A percentile compares a stretch with the other conserved stretches of the same genome.
Conservation (phyloP, 2,888 invertebrate species). For the Osedax frankpressi region DNA sequence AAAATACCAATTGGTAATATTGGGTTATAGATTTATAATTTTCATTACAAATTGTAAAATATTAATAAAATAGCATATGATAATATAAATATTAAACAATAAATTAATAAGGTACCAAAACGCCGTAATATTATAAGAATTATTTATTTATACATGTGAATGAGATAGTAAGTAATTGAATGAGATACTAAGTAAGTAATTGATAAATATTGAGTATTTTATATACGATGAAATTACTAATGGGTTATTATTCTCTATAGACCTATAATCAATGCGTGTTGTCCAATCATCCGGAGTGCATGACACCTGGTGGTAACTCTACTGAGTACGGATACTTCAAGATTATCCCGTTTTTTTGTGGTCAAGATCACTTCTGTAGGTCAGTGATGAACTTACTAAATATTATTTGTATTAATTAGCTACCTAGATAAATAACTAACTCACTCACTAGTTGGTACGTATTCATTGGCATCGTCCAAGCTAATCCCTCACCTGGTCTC, state of each 20-base stretch:
- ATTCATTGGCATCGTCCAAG: not conserved
- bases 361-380: conserved; percentile 16
- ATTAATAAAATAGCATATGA: too few relatives aligned
- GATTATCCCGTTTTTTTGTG: conserved; percentile 24
- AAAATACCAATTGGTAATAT: too few relatives aligned
- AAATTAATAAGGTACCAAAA: too few relatives aligned
- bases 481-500: not conserved
- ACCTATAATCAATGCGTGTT: conserved; percentile 23
- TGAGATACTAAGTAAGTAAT: not conserved
- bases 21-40: too few relatives aligned
- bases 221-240: not conserved
- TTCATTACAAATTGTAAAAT: too few relatives aligned
- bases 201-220: not conserved
- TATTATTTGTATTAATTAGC: not conserved
- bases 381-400: not conserved
- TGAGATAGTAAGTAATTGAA: not conserved
- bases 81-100: too few relatives aligned
- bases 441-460: not conserved
- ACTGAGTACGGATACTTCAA: conserved; percentile 15
- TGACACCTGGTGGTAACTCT: not conserved
- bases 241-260: too few relatives aligned
- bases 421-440: not conserved
- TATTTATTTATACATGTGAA: not conserved
- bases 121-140: not conserved
- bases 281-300: conserved; percentile 17